Base-by-base conservation (phyloP, 2,113 vertebrate species). In the Seriola quinqueradiata region DNA sequence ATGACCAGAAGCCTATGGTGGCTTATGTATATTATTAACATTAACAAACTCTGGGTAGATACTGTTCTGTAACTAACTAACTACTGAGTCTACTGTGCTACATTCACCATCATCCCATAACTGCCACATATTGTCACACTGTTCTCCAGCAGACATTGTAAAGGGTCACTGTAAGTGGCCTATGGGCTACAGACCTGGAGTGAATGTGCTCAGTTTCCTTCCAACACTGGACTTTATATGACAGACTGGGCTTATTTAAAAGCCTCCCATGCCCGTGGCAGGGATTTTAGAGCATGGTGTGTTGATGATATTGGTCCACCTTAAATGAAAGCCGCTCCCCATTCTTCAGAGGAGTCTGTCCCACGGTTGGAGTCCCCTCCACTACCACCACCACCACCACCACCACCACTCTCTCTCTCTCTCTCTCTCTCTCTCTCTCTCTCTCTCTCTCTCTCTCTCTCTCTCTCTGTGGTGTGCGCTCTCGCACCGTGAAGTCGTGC, bases 321-420 rank as follows among this genome's bases (percentile, higher is more conserved):
- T 94, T 93, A 92, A 93, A 85, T 72, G 42, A 79, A 71, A 83
- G 72, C 57, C 8, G 63, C 70, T 75, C 70, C 52, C 42, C 17
- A 69, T 40, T 60, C 52, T 75, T 36, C 63, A 79, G 65, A 70
- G 72, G 34, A 76, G 61, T 21, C 57, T 52, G 74, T 87, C 80
- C 76, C 76, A 75, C 66, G 8, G 76, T 80, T 55, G 70, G 71
- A 72, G 44, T 64, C 79, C 36, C 83, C 82, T 25, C 7, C 48
- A 23, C 63, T 52, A 8, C 60, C 57, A 8, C 10, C n/a, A 11
- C 21, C 7, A 6, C 7, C 50, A 19, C 50, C 66, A 50, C 46
- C 44, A 34, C 19, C 66, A 68, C 46, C 66, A 50, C 66, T 50
- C n/a, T 36, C 28, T 40, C 60, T 32, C 36, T 3, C 9, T 13